Base-by-base conservation (phyloP, 2,888 invertebrate species). In the Herminia tarsipennalis region DNA sequence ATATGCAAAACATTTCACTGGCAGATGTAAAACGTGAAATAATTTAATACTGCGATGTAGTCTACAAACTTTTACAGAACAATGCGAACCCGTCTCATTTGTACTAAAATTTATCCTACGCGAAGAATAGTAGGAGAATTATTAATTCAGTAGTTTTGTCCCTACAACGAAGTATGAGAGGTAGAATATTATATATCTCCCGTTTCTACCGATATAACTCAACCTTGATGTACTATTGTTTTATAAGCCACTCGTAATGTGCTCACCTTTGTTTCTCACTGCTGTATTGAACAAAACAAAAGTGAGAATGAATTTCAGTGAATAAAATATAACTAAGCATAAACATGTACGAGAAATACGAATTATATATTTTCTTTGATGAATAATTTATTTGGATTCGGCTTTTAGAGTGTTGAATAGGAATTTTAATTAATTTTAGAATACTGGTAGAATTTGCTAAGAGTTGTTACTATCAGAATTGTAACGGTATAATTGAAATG, bases 91-190 rank as follows among this genome's bases (percentile, higher is more conserved):
- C 25, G 46, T 57, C 51, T 60, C 46, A 61, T 55, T 64, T 47
- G 47, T 38, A 53, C 59, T 54, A 47, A 65, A 73, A 63, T 66
- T 63, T 47, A 59, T 59, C 44, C 34, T 34, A 43, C 53, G 42
- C 49, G 48, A 62, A 68, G 65, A 55, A 61, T 52, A 62, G 47
- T 56, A 40, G 41, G 35, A 32, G 39, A 49, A 59, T 69, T 61
- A 66, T 56, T 64, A 66, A 73, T 72, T 70, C 66, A 68, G 55
- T 60, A 66, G 56, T 63, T 60, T 40, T 18, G 43, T 46, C 45
- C 54, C 48, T 38, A 59, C 56, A 57, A 52, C 46, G 44, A 53
- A 53, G 53, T 37, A 52, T 54, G 43, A 54, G 55, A 40, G 13
- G 52, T 32, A n/a, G 24, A 24, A n/a, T n/a, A 24, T 6, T 6